These are phyloP conservation scores for Propsilocerus akamusi DNA, from an alignment of 1,140 invertebrate genomes.

Conservation along the genomic window DNA sequence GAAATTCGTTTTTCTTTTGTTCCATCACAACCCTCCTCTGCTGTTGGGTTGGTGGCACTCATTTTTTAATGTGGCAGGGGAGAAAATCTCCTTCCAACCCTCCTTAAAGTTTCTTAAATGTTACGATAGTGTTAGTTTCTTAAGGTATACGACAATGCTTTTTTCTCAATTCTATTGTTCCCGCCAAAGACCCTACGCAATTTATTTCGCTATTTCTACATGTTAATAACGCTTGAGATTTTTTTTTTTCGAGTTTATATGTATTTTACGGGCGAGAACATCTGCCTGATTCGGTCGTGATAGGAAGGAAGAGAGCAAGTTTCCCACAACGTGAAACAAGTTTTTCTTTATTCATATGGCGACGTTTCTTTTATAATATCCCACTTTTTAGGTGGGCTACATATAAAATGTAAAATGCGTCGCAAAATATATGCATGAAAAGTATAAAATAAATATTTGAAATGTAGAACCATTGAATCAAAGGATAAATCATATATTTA, in stretches of 20 bases:
- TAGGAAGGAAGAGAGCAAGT: not conserved
- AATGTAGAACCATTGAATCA: too few species aligned
- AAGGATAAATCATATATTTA: too few species aligned
- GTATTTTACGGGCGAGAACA: not conserved
- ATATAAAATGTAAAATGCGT: too few species aligned
- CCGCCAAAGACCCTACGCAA: not conserved
- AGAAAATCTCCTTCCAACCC: not conserved
- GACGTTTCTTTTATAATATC: too few species aligned
- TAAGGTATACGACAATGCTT: not conserved
- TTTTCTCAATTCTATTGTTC: not conserved
- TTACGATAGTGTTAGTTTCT: not conserved
- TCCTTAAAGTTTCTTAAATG: not conserved
- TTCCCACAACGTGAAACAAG: not conserved
- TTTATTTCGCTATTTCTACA: slow-evolving; percentile 3
- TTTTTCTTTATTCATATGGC: too few species aligned
- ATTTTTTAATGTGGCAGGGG: too few species aligned
- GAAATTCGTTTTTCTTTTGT: slow-evolving; percentile 1
- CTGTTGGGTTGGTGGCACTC: too few species aligned
- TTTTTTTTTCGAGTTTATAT: too few species aligned
- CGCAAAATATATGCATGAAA: too few species aligned
- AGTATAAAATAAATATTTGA: too few species aligned
- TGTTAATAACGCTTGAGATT: too few species aligned
- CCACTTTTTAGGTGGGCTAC: too few species aligned
- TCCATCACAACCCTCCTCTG: not conserved
- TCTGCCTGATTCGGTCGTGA: not conserved